Base-by-base conservation (phyloP, 1,140 invertebrate species). In the Drosophila repleta region DNA sequence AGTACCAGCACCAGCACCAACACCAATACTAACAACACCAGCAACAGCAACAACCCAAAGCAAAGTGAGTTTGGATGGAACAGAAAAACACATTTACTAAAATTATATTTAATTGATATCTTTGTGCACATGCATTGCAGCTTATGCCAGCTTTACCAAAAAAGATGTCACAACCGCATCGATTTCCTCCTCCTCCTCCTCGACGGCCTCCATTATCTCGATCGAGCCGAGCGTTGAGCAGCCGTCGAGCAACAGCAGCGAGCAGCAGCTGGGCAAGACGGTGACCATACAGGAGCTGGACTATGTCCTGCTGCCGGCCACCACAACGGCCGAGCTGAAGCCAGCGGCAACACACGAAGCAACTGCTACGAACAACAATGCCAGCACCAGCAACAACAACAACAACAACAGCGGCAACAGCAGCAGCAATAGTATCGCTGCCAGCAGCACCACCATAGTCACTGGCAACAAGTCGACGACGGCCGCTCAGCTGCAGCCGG, bases 61-160 rank as follows among this genome's bases (percentile, higher is more conserved):
- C 83, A 79, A 55, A 88, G 83, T 87, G 48, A 83, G 79, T 78
- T 20, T 13, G 2, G 15, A 0, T 4, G 1, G 7, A 35, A 8
- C 4, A 11, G n/a, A 24, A 4, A 8, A 32, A 26, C 17, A 26
- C 17, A 2, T n/a, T 18, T 35, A 13, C 18, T 10, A 20, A 29
- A 18, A 13, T 26, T 45, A 17, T 5, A 26, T 11, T 45, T 13
- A 66, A 26, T 18, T 15, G 0, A n/a, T 21, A 18, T 11, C 48
- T 70, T n/a, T n/a, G n/a, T n/a, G n/a, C n/a, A n/a, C n/a, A n/a
- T 48, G 21, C 61, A 8, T 51, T 67, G 11, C 51, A 88, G 83
- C 43, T 62, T 88, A 79, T 35, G 61, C 52, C 67, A 88, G 83
- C 83, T 88, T 88, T 66, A 87, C 82, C 82, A 87, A 87, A 87